Evolutionary conservation across 2,113 vertebrate species (phyloP).

Genomic region (Prochilodus magdalenae): DNA sequence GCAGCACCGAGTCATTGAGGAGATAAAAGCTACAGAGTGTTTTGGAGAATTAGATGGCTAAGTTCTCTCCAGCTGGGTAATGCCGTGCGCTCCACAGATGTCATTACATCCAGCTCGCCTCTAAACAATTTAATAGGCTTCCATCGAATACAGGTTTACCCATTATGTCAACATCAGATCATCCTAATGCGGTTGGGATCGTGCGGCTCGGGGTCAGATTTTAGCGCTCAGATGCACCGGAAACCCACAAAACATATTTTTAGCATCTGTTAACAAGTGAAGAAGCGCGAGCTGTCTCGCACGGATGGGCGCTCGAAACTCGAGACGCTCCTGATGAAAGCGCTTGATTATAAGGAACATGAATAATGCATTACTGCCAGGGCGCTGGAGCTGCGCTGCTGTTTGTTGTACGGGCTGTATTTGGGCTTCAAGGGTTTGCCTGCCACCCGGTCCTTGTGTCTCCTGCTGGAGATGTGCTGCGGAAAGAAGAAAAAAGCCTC

Average conservation of each 20-base stretch:
- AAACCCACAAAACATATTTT: slow-evolving; percentile 4
- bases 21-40: neutral
- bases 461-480: slow-evolving; percentile 98
- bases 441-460: slow-evolving; percentile 96
- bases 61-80: neutral
- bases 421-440: slow-evolving; percentile 97
- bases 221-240: neutral
- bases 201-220: neutral
- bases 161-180: neutral
- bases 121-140: neutral
- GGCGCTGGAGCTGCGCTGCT: slow-evolving; percentile 85
- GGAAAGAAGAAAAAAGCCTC: slow-evolving; percentile 52
- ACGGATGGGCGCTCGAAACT: slow-evolving; percentile 35
- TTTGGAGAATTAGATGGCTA: neutral
- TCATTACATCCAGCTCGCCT: slow-evolving; percentile 16
- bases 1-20: neutral
- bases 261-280: slow-evolving; percentile 17
- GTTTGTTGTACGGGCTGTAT: slow-evolving; percentile 95
- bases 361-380: slow-evolving; percentile 84
- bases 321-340: slow-evolving; percentile 44
- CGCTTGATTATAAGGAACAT: slow-evolving; percentile 40
- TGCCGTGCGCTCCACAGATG: neutral
- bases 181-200: neutral
- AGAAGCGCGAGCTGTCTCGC: slow-evolving; percentile 1
- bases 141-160: neutral